These are phyloP conservation scores for Elaphurus davidianus DNA, from an alignment of 2,113 vertebrate genomes.

Conservation along the genomic window DNA sequence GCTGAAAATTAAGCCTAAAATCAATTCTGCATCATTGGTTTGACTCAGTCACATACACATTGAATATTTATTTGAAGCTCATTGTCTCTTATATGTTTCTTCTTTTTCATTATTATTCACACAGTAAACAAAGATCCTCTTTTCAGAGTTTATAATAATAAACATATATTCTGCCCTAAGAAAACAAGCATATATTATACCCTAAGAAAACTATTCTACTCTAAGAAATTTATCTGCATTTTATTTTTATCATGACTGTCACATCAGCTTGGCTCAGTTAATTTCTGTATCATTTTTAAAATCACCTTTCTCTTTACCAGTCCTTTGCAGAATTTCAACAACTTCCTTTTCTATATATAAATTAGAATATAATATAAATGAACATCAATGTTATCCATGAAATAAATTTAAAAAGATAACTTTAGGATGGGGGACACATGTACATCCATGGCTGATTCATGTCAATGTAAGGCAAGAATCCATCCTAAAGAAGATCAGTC, in stretches of 20 bases:
- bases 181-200: neutral
- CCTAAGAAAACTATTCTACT: neutral
- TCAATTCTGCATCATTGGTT: neutral
- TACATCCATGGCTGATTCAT: neutral
- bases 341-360: neutral
- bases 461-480: neutral
- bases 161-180: neutral
- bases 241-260: neutral
- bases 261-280: neutral
- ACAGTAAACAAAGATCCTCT: neutral
- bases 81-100: neutral
- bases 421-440: neutral
- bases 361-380: neutral
- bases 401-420: neutral
- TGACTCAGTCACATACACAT: neutral
- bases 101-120: neutral
- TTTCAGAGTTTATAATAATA: neutral
- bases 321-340: neutral
- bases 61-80: neutral
- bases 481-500: neutral
- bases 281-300: neutral
- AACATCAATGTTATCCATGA: neutral
- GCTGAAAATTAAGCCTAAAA: neutral
- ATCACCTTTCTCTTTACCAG: neutral
- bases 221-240: neutral